phyloP scores from a whole-genome alignment of 2,888 invertebrate species.

The Cryptocephalus moraei region DNA sequence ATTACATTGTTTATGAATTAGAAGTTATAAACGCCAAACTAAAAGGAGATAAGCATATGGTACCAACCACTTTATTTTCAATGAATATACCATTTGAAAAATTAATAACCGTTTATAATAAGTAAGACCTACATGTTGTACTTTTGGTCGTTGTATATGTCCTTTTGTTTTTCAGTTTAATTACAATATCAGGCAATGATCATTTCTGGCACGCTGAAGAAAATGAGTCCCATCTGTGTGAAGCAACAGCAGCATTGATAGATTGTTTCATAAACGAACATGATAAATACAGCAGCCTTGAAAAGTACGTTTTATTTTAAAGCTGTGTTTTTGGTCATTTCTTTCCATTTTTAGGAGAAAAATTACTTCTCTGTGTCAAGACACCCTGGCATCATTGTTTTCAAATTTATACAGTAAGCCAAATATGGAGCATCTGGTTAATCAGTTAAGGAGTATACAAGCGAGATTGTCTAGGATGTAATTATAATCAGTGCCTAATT shows the following conservation, averaged over 20 bases:
- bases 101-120: constrained; percentile 74
- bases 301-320: constrained; percentile 32
- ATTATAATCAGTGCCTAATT: constrained; percentile 22
- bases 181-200: constrained; percentile 60
- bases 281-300: constrained; percentile 43
- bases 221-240: constrained; percentile 76
- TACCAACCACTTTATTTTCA: constrained; percentile 64
- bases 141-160: not conserved
- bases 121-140: constrained; percentile 40
- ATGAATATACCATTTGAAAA: constrained; percentile 69
- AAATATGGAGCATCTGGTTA: constrained; percentile 53
- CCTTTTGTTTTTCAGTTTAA: constrained; percentile 47
- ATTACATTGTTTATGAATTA: constrained; percentile 67
- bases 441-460: constrained; percentile 47
- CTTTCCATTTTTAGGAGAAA: constrained; percentile 46
- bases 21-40: constrained; percentile 69
- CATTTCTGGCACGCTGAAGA: constrained; percentile 78
- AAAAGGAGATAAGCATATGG: constrained; percentile 60
- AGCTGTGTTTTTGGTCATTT: not conserved
- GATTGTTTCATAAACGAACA: constrained; percentile 56
- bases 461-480: constrained; percentile 56
- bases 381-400: constrained; percentile 63
- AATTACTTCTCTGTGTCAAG: constrained; percentile 59
- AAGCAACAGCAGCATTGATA: constrained; percentile 64
- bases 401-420: constrained; percentile 67